Evolutionary conservation across 2,888 invertebrate genomes (phyloP).

Genomic region (Scrobipalpa atriplicella): DNA sequence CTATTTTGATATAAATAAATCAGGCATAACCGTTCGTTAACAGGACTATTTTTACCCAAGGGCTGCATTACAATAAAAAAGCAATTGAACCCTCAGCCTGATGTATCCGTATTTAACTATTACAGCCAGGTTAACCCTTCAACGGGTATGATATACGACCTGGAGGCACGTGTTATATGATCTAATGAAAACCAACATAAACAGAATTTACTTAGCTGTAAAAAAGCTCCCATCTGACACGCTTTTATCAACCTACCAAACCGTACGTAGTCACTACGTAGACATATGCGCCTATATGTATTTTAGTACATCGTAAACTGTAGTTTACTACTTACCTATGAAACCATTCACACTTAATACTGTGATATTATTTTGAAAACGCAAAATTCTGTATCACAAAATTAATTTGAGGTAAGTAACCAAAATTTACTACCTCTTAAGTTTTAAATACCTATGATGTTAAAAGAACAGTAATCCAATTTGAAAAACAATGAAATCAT

Average conservation of each 20-base stretch:
- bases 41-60: conserved; percentile 63
- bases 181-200: conserved; percentile 62
- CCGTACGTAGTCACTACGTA: no score
- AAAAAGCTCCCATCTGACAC: conserved; percentile 45
- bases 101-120: conserved; percentile 72
- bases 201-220: conserved; percentile 50
- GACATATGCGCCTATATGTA: conserved; percentile 39
- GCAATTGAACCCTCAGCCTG: conserved; percentile 58
- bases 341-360: no score
- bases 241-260: conserved; percentile 39
- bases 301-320: conserved; percentile 52
- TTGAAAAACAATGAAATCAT: no score
- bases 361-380: no score
- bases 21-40: conserved; percentile 59
- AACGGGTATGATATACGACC: conserved; percentile 59
- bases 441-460: no score
- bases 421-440: no score
- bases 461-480: no score
- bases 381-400: no score
- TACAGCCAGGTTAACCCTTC: conserved; percentile 63
- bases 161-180: conserved; percentile 64
- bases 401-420: no score
- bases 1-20: conserved; percentile 33
- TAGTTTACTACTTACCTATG: conserved; percentile 31
- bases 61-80: conserved; percentile 64